These are phyloP conservation scores for Myiopsitta monachus DNA, from an alignment of 2,113 vertebrate species.

Conservation along the genomic window DNA sequence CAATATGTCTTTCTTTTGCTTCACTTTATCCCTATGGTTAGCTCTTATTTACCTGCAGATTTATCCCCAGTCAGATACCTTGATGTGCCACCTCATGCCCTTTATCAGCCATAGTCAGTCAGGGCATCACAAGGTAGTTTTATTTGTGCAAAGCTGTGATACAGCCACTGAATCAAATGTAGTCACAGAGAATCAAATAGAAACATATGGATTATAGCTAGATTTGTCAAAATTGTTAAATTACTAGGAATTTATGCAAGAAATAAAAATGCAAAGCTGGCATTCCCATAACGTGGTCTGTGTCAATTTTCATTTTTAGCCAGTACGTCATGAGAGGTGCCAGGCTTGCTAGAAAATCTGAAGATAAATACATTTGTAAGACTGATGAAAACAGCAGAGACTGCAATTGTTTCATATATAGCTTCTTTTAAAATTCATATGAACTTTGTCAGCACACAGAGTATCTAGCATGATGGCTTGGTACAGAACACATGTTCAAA, in stretches of 20 bases:
- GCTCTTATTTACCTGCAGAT: not conserved
- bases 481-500: not conserved
- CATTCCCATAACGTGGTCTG: not conserved
- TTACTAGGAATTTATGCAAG: not conserved
- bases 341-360: not conserved
- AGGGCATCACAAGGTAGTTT: not conserved
- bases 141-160: not conserved
- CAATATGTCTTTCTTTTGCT: not conserved
- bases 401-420: not conserved
- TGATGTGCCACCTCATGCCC: not conserved
- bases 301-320: not conserved
- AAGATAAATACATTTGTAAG: not conserved
- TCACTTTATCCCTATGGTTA: not conserved
- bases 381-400: not conserved
- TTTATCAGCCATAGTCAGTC: not conserved
- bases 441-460: not conserved
- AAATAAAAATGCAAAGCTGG: not conserved
- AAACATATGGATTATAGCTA: not conserved
- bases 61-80: not conserved
- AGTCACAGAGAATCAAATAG: not conserved
- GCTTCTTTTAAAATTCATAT: not conserved
- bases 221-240: not conserved
- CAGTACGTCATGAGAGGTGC: not conserved
- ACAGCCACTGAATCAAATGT: rapidly evolving
- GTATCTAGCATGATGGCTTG: not conserved